These are phyloP conservation scores for Gymnogyps californianus DNA, from an alignment of 2,113 vertebrate genomes.

Conservation along the genomic window DNA sequence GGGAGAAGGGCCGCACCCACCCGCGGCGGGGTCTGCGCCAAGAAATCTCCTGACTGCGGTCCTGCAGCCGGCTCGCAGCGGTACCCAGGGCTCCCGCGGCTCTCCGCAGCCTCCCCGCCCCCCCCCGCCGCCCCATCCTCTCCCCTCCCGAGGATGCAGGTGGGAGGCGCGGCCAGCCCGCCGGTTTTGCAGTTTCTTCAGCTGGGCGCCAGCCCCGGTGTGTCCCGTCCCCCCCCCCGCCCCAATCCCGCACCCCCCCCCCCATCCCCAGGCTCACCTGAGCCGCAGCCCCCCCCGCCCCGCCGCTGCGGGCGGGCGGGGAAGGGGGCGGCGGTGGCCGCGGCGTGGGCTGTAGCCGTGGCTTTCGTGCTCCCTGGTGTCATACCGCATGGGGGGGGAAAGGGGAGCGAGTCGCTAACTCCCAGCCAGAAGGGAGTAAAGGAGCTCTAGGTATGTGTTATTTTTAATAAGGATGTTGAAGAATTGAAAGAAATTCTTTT, in stretches of 20 bases:
- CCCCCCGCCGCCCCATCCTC: neutral
- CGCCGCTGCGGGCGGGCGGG: neutral
- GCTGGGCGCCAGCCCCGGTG: neutral
- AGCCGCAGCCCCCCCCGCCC: neutral
- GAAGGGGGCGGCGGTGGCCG: neutral
- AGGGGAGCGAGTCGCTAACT: neutral
- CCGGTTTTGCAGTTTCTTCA: neutral
- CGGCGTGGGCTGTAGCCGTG: neutral
- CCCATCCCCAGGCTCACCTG: neutral
- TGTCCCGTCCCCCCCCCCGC: neutral
- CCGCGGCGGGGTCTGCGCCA: neutral
- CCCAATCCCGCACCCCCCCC: too few species aligned
- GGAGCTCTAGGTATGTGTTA: neutral
- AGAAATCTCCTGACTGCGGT: neutral
- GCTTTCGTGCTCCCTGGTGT: neutral
- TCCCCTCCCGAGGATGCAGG: neutral
- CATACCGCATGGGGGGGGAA: neutral
- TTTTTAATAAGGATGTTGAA: conserved; percentile 24
- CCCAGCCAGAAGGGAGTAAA: neutral
- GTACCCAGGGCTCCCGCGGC: neutral
- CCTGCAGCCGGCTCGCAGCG: neutral
- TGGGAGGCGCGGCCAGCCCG: neutral
- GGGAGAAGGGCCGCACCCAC: neutral
- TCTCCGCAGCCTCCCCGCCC: neutral
- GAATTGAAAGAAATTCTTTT: conserved; percentile 44